Percentiles rank a stretch among this genome's conserved stretches.
phyloP scores from a whole-genome alignment of 2,888 invertebrate species.

The Muschampia plurimacula region DNA sequence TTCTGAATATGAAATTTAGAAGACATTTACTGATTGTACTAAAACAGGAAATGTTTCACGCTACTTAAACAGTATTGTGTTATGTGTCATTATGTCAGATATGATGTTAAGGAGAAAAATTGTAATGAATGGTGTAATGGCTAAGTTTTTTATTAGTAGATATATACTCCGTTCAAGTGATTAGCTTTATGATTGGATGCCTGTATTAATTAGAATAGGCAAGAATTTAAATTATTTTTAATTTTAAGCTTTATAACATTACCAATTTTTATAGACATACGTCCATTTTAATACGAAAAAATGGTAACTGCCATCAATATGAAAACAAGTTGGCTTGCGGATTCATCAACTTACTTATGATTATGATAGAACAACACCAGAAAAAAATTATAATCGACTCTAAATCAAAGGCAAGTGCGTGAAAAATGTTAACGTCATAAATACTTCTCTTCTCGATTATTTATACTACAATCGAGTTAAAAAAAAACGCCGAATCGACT shows the following conservation, averaged over 20 bases:
- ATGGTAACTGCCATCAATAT: too few species aligned
- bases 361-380: too few species aligned
- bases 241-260: too few species aligned
- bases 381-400: not conserved
- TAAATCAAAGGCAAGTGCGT: conserved; percentile 34
- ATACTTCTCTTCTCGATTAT: conserved; percentile 36
- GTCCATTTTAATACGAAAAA: too few species aligned
- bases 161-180: too few species aligned
- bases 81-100: conserved; percentile 20
- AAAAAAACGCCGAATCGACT: too few species aligned
- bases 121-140: conserved; percentile 14
- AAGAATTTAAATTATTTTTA: too few species aligned
- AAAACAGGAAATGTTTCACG: conserved; percentile 35
- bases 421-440: conserved; percentile 37
- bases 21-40: conserved; percentile 38
- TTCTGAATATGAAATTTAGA: conserved; percentile 44
- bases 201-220: too few species aligned
- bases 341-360: too few species aligned
- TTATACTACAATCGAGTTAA: conserved; percentile 49
- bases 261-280: too few species aligned
- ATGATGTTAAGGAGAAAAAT: conserved; percentile 18
- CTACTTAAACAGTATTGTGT: conserved; percentile 35
- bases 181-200: too few species aligned
- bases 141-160: not conserved
- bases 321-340: too few species aligned